A percentile compares a stretch with the other conserved stretches of the same genome.
These are phyloP conservation scores for Trichogramma evanescens DNA, from an alignment of 2,888 invertebrate species.

Conservation along the genomic window DNA sequence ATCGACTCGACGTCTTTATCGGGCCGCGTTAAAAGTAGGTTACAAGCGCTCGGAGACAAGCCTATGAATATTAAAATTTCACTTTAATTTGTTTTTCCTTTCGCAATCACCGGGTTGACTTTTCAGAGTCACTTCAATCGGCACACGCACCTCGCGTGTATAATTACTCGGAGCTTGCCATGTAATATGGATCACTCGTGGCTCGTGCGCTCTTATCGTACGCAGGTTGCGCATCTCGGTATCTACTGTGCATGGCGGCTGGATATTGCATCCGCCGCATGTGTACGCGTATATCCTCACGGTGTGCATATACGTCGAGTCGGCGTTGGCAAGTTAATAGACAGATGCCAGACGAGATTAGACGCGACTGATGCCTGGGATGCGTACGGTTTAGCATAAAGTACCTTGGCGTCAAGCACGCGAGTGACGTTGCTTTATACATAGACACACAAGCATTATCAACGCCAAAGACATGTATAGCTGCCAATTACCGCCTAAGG, in stretches of 20 bases:
- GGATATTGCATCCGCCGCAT: background rate
- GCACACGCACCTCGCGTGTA: background rate
- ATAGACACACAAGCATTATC: no score
- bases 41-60: no score
- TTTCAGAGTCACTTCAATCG: background rate
- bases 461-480: background rate
- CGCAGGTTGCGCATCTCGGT: background rate
- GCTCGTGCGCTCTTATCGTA: background rate
- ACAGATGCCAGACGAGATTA: slow-evolving; percentile 18
- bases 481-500: slow-evolving; percentile 12
- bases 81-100: no score
- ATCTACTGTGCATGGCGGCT: no score
- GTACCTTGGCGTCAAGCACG: background rate
- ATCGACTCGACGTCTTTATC: background rate
- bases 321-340: background rate
- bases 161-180: no score
- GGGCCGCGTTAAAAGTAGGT: no score
- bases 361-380: slow-evolving; percentile 1
- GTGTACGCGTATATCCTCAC: no score
- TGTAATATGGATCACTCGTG: no score
- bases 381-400: background rate
- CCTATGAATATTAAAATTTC: no score
- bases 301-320: no score
- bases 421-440: background rate
- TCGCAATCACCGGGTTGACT: background rate